A percentile compares a stretch with the other conserved stretches of the same genome.
Evolutionary conservation across 1,140 invertebrate species (phyloP).

Genomic region (Panagrolaimus sp.): DNA sequence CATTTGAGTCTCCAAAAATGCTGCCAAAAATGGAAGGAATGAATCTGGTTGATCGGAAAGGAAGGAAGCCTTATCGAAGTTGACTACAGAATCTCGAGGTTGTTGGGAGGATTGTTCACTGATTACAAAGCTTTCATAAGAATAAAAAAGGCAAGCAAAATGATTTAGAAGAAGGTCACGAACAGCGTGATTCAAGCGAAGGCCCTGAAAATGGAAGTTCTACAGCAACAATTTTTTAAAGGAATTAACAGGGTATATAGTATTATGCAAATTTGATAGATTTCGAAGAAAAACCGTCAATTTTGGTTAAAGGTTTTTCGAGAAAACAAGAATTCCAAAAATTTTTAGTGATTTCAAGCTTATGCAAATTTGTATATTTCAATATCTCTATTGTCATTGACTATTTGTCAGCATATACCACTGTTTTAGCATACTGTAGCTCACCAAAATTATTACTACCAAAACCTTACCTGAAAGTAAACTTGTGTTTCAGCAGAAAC

Average conservation of each 20-base stretch:
- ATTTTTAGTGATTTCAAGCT: too few relatives aligned
- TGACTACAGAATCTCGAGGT: constrained; percentile 77
- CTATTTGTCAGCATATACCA: too few relatives aligned
- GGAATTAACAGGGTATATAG: too few relatives aligned
- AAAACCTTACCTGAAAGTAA: constrained; percentile 37
- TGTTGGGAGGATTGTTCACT: background rate
- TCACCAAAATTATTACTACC: too few relatives aligned
- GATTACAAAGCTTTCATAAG: constrained; percentile 93
- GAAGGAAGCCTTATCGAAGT: constrained; percentile 96
- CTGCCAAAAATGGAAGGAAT: constrained; percentile 84
- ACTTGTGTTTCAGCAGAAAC: constrained; percentile 4
- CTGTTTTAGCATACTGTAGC: too few relatives aligned
- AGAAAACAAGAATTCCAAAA: too few relatives aligned
- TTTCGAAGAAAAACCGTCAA: too few relatives aligned
- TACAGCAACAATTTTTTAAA: too few relatives aligned
- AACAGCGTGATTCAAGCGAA: constrained; percentile 83
- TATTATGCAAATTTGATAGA: too few relatives aligned
- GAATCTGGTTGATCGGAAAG: constrained; percentile 92
- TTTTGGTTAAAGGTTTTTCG: too few relatives aligned
- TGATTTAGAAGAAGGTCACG: constrained; percentile 90
- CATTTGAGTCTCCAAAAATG: constrained; percentile 88
- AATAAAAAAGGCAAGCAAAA: constrained; percentile 88
- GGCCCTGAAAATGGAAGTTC: constrained; percentile 69
- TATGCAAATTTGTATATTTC: too few relatives aligned
- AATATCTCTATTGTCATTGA: too few relatives aligned